Evolutionary conservation across 1,140 invertebrate species (phyloP).

Genomic region (Nautilus pompilius): DNA sequence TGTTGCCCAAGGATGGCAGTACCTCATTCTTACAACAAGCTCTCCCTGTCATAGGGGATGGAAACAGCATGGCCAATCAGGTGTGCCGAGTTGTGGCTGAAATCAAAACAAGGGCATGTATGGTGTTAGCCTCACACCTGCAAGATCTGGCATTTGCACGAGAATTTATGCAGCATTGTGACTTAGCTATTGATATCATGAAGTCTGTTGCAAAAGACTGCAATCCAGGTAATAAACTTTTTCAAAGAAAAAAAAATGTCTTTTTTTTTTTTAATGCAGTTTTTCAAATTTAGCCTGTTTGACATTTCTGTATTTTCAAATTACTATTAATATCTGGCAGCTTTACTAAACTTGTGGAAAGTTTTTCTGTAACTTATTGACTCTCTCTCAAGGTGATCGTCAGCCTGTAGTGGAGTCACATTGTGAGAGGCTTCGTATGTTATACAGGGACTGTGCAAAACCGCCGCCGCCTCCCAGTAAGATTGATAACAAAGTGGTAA

Average conservation of each 20-base stretch:
- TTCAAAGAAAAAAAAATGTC: no score
- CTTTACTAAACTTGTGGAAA: no score
- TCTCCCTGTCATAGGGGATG: slow-evolving; percentile 41
- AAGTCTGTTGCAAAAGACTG: slow-evolving; percentile 54
- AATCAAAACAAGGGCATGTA: slow-evolving; percentile 50
- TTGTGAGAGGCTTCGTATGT: slow-evolving; percentile 45
- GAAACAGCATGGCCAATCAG: slow-evolving; percentile 43
- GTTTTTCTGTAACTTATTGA: no score
- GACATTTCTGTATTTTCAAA: no score
- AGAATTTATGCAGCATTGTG: slow-evolving; percentile 49
- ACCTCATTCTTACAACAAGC: slow-evolving; percentile 35
- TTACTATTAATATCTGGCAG: no score
- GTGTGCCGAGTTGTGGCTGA: slow-evolving; percentile 52
- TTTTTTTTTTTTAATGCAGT: no score
- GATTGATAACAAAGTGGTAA: slow-evolving; percentile 36
- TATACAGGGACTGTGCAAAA: slow-evolving; percentile 56
- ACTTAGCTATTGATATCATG: slow-evolving; percentile 49
- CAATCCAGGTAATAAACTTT: slow-evolving; percentile 31
- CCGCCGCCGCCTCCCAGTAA: slow-evolving; percentile 52
- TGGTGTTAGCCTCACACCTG: slow-evolving; percentile 47
- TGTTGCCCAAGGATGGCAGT: slow-evolving; percentile 35
- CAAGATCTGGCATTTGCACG: slow-evolving; percentile 46
- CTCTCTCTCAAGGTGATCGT: slow-evolving; percentile 30
- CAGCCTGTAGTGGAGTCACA: slow-evolving; percentile 43
- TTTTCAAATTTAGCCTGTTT: no score